Base-by-base conservation (phyloP, 2,113 vertebrate species). In the Xyrauchen texanus region DNA sequence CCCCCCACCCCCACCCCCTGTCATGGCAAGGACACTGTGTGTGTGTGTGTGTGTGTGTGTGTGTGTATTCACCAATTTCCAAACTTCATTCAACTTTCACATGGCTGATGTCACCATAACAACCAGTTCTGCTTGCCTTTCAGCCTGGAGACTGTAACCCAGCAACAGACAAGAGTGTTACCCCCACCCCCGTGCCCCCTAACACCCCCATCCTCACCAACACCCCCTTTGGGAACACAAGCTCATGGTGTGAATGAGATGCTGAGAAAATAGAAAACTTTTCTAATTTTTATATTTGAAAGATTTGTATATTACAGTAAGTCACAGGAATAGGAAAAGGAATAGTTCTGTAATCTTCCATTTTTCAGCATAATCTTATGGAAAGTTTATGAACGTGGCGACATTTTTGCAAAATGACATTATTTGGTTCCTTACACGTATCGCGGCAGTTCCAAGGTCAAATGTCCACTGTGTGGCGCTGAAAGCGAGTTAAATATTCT, bases 121-220 rank as follows among this genome's bases (percentile, higher is more conserved):
- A 77, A 92, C 85, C 82, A 85, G 85, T 78, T 77, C 80, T 64
- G 84, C 86, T 90, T 90, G 88, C 44, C 84, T 86, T 85, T 89
- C 88, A 81, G 83, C 82, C 78, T 60, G 79, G 83, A 88, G 85
- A 86, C 86, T 79, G 90, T 92, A 88, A 88, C 90, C 90, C 91
- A 91, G 91, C 90, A 84, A 91, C 90, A 74, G 82, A 81, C 83
- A 80, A 57, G 86, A 78, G 61, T 73, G 55, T 70, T 51, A 61
- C 44, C 45, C 70, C 11, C 44, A 12, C 7, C 15, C 55, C 55
- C 52, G 4, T 55, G 52, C 52, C 55, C 55, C 13, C 13, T 58
- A n/a, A 58, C n/a, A 15, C 55, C 55, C 13, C 15, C 5, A 13
- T 7, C 6, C 55, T 10, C 55, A 10, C 11, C 52, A 13, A 10